Evolutionary conservation across 2,888 invertebrate species (phyloP), one percentile per base, ranked within the genome.

Genomic region (Euphydryas editha): DNA sequence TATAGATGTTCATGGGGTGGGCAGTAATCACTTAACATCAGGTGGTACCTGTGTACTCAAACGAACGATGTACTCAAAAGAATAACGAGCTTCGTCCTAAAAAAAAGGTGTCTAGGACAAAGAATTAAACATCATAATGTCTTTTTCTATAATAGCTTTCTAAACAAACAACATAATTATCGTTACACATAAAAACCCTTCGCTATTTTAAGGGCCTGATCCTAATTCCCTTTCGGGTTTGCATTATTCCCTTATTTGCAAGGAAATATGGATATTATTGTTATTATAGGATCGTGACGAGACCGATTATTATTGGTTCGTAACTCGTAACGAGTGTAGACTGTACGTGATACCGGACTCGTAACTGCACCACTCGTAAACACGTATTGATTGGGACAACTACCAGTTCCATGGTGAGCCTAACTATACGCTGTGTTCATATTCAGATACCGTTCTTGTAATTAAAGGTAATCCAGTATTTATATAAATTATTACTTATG

Each of bases 211-310:
- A 42, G 78, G 75, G 87, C 89, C 81, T 67, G 76, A 82, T 84
- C 83, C 85, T 84, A 88, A 90, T 85, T 86, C 88, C 69, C 81
- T 75, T 81, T 80, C 74, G 76, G 76, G 73, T 74, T 78, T 76
- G 78, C 81, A 82, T 84, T 90, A 88, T 89, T 87, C 86, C 91
- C 90, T 85, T 89, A 90, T 86, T 83, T 81, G 88, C 78, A 74
- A 81, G 81, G 81, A 89, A 88, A 90, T 90, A 90, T 90, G 89
- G 87, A 89, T 91, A 90, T 90, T 88, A 90, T 91, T 88, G 86
- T 87, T 88, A 87, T 89, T 87, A 88, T 83, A 79, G 78, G 75
- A 75, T 88, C 89, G 90, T 90, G 90, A 87, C 84, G 86, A 78
- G 73, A 47, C 69, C 76, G 79, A 78, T 80, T 79, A 78, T 80